phyloP scores from a whole-genome alignment of 2,888 invertebrate genomes.

The Lordiphosa andalusiaca region DNA sequence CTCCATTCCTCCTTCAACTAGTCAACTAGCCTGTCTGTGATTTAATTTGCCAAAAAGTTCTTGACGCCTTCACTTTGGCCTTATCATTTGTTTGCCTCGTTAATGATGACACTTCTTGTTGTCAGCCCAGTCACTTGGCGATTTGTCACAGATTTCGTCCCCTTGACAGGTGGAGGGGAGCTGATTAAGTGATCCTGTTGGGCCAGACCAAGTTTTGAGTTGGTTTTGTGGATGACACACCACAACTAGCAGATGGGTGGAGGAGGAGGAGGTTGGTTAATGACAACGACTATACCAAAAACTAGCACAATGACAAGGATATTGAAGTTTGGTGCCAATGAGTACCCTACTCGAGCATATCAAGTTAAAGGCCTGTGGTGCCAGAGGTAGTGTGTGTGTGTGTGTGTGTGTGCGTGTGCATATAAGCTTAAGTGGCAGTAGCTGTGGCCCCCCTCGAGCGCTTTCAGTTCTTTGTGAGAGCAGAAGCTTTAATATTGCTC shows the following conservation, averaged over 20 bases:
- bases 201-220: neutral
- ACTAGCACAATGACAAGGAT: neutral
- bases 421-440: too few relatives aligned
- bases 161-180: slow-evolving; percentile 24
- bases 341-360: neutral
- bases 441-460: too few relatives aligned
- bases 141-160: slow-evolving; percentile 55
- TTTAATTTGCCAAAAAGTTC: slow-evolving; percentile 64
- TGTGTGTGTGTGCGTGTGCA: too few relatives aligned
- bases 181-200: slow-evolving; percentile 29
- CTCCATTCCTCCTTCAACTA: neutral
- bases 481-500: too few relatives aligned
- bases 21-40: slow-evolving; percentile 30
- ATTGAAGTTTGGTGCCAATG: too few relatives aligned
- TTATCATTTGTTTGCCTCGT: slow-evolving; percentile 48
- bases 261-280: neutral
- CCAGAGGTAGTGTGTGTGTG: too few relatives aligned
- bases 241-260: slow-evolving; percentile 10
- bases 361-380: too few relatives aligned
- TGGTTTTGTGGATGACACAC: too few relatives aligned
- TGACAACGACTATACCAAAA: slow-evolving; percentile 12
- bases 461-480: too few relatives aligned
- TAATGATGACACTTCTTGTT: slow-evolving; percentile 68
- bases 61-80: slow-evolving; percentile 46
- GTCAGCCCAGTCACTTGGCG: slow-evolving; percentile 52